Conservation (phyloP, 2,888 invertebrate species). For the Micoletzkya japonica region DNA sequence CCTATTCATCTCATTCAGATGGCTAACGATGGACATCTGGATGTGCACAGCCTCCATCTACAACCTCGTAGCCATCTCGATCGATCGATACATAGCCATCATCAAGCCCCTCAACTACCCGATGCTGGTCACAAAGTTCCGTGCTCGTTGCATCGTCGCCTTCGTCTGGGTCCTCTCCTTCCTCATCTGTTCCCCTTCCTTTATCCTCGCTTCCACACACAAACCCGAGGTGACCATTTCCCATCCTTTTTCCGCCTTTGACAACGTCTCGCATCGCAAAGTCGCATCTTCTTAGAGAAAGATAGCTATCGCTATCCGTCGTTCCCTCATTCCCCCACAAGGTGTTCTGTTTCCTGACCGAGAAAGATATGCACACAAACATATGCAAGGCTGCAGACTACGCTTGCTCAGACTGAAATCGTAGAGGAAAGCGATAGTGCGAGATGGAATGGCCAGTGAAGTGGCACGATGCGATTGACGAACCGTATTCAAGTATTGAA, state of each 20-base stretch:
- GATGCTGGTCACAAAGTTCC: slow-evolving; percentile 74
- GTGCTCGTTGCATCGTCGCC: slow-evolving; percentile 62
- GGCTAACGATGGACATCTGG: slow-evolving; percentile 97
- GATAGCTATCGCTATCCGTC: no score
- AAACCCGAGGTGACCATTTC: slow-evolving; percentile 34
- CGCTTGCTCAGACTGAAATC: no score
- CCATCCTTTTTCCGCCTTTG: no score
- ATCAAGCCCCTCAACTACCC: slow-evolving; percentile 94
- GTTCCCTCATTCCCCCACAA: no score
- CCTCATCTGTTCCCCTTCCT: slow-evolving; percentile 91
- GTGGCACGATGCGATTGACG: no score
- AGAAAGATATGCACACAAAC: background rate
- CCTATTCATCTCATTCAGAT: slow-evolving; percentile 64
- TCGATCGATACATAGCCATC: slow-evolving; percentile 88
- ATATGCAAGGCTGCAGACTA: background rate
- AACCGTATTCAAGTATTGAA: no score
- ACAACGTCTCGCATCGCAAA: no score
- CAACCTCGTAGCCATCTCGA: slow-evolving; percentile 90
- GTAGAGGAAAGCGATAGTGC: no score
- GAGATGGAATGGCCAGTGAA: no score
- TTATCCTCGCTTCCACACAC: slow-evolving; percentile 68
- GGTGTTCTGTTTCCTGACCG: no score
- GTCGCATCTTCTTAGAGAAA: no score
- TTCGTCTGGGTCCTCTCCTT: slow-evolving; percentile 94
- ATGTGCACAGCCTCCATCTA: slow-evolving; percentile 97